Evolutionary conservation across 1,140 invertebrate species (phyloP).

Genomic region (Cyrtorhinus lividipennis): DNA sequence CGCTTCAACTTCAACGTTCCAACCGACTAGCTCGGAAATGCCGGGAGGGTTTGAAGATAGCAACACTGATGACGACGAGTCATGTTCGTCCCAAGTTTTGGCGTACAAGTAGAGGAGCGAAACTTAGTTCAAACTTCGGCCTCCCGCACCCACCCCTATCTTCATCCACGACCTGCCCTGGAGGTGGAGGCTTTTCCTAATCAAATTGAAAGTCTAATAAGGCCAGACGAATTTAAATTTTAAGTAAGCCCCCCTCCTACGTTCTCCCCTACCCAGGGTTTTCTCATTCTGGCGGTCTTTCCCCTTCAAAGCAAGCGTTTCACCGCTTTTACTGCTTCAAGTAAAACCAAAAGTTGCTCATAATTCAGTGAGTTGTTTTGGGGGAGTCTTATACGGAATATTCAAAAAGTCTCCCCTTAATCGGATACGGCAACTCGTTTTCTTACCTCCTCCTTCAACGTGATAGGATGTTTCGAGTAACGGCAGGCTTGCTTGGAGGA

Average conservation of each 20-base stretch:
- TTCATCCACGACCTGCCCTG: no score
- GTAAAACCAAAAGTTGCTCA: background rate
- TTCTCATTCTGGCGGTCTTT: background rate
- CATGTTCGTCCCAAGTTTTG: constrained; percentile 10
- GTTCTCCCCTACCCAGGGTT: background rate
- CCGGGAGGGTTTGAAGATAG: no score
- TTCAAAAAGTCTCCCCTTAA: background rate
- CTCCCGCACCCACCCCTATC: background rate
- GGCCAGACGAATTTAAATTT: background rate
- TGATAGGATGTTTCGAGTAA: no score
- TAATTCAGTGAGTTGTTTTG: background rate
- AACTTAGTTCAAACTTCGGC: background rate
- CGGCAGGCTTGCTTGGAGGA: no score
- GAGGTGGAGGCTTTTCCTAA: constrained; percentile 3
- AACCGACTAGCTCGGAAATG: no score
- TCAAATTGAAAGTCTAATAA: constrained; percentile 13
- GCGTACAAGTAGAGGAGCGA: background rate
- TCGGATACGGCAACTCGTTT: no score
- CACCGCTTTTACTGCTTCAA: no score
- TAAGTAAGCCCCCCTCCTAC: background rate
- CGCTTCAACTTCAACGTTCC: no score
- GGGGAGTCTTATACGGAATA: background rate
- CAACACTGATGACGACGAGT: background rate
- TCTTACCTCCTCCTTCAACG: no score
- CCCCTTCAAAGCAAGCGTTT: no score